Evolutionary conservation across 2,113 vertebrate genomes (phyloP).

Genomic region (Anser cygnoides): DNA sequence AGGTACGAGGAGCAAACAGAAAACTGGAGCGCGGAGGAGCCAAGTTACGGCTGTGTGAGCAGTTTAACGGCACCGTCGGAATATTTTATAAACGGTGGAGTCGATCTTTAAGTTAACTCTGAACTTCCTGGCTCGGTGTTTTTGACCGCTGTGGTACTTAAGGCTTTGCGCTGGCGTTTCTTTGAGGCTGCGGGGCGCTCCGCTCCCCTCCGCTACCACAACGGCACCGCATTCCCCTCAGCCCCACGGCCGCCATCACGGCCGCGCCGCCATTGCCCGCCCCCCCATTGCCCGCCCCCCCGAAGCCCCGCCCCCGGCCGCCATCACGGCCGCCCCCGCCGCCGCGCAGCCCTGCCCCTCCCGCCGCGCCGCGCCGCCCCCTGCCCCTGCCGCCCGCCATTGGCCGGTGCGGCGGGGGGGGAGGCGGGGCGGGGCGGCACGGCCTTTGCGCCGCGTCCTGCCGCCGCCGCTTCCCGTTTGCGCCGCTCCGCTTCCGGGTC

Average conservation of each 20-base stretch:
- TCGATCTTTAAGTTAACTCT: not conserved
- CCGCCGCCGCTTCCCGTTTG: not conserved
- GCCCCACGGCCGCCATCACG: too few species aligned
- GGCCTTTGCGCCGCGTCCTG: not conserved
- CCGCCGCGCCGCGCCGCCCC: not conserved
- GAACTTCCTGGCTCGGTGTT: not conserved
- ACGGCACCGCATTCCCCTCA: too few species aligned
- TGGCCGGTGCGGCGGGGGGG: accelerated
- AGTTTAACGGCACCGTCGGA: not conserved
- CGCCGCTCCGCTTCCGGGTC: slow-evolving; percentile 12
- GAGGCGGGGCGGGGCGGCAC: accelerated
- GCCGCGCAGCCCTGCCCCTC: not conserved
- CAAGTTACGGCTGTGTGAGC: not conserved
- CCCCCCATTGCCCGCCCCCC: too few species aligned
- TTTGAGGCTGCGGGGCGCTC: too few species aligned
- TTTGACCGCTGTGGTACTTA: not conserved
- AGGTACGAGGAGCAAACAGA: not conserved
- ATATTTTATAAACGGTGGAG: not conserved
- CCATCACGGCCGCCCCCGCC: not conserved
- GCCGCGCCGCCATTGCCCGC: too few species aligned
- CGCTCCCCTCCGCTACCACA: too few species aligned
- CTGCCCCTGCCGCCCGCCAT: not conserved
- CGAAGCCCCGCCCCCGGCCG: not conserved
- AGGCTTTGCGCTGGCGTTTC: too few species aligned
- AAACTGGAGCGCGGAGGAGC: not conserved